Percentiles rank a stretch among this genome's conserved stretches.
phyloP scores from a whole-genome alignment of 2,797 vertebrate species.

The Lindbergichthys nudifrons region DNA sequence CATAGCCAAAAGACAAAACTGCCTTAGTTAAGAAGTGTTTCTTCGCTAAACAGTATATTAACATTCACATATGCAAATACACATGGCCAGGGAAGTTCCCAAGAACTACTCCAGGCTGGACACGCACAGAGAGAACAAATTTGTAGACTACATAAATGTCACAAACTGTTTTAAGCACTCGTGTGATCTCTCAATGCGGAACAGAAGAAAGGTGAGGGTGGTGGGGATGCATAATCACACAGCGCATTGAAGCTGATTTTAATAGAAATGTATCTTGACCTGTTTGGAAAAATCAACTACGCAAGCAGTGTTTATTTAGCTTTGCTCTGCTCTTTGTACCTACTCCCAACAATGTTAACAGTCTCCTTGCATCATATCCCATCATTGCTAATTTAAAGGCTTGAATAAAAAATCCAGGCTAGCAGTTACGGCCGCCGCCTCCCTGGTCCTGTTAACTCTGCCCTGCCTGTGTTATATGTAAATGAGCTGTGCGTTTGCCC shows the following conservation, averaged over 20 bases:
- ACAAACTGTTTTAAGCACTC: constrained; percentile 23
- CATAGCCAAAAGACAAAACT: constrained; percentile 33
- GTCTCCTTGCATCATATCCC: constrained; percentile 46
- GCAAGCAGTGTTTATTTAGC: constrained; percentile 62
- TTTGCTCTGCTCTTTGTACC: constrained; percentile 33
- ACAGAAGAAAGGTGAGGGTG: constrained; percentile 13
- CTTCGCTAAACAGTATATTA: constrained; percentile 32
- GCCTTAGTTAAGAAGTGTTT: constrained; percentile 27
- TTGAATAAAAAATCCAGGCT: constrained; percentile 62
- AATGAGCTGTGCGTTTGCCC: no score
- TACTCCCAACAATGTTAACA: constrained; percentile 26
- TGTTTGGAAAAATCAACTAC: constrained; percentile 57
- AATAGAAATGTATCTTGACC: constrained; percentile 53
- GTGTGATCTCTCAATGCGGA: constrained; percentile 29
- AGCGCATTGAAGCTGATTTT: constrained; percentile 34
- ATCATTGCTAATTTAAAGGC: constrained; percentile 66
- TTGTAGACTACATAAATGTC: constrained; percentile 32
- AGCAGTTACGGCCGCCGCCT: no score
- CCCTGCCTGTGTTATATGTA: no score
- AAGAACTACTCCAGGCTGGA: constrained; percentile 21
- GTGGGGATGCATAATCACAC: constrained; percentile 21
- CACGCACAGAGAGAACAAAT: constrained; percentile 10
- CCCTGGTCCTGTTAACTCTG: no score
- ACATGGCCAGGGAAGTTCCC: constrained; percentile 11
- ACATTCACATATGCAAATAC: constrained; percentile 46